Evolutionary conservation across 2,888 invertebrate species (phyloP).

Genomic region (Agrilus biguttatus): DNA sequence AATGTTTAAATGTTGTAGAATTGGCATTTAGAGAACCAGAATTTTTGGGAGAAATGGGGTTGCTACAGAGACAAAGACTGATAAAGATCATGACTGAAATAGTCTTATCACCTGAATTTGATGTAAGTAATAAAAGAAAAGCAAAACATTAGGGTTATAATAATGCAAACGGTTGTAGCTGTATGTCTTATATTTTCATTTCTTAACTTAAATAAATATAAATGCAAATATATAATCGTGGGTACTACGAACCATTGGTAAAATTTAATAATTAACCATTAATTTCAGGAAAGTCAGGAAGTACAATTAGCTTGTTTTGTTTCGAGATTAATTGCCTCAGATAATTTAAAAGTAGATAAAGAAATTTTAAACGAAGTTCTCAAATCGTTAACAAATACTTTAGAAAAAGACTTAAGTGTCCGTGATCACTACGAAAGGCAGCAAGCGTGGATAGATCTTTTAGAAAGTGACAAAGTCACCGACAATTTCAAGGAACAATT

Average conservation of each 20-base stretch:
- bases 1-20: slow-evolving; percentile 72
- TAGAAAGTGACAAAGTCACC: slow-evolving; percentile 44
- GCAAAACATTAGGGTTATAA: no score
- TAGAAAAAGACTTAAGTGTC: slow-evolving; percentile 19
- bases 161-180: background rate
- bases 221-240: no score
- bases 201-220: no score
- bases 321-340: slow-evolving; percentile 23
- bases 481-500: slow-evolving; percentile 44
- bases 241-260: no score
- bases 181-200: no score
- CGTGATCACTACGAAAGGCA: slow-evolving; percentile 53
- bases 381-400: slow-evolving; percentile 27
- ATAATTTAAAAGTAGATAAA: slow-evolving; percentile 25
- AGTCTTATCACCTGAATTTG: slow-evolving; percentile 51
- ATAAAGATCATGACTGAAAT: slow-evolving; percentile 66
- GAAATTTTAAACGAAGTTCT: slow-evolving; percentile 43
- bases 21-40: slow-evolving; percentile 73
- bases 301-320: slow-evolving; percentile 29
- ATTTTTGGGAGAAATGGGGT: slow-evolving; percentile 57
- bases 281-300: slow-evolving; percentile 37
- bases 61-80: slow-evolving; percentile 57
- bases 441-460: slow-evolving; percentile 55
- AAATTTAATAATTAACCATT: slow-evolving; percentile 1
- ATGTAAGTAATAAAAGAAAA: slow-evolving; percentile 34